Percentiles rank a stretch among this genome's conserved stretches.
Conservation (phyloP, 1,140 invertebrate genomes). For the Tetraneura akinire region DNA sequence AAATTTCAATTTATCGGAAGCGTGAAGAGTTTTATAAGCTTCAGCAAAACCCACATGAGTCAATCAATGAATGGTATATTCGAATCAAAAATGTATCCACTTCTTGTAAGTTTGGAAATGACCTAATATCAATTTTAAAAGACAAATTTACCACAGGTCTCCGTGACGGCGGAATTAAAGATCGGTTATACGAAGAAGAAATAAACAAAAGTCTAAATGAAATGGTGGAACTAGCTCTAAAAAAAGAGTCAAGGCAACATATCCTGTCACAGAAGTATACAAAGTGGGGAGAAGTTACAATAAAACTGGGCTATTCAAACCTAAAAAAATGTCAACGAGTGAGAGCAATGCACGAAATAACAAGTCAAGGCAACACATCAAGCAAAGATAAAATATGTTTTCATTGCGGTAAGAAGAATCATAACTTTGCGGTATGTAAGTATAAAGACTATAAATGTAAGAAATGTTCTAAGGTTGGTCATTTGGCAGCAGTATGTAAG, state of each 20-base stretch:
- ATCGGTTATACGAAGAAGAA: neutral
- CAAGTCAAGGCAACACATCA: neutral
- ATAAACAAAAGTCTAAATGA: neutral
- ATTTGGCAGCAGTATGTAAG: neutral
- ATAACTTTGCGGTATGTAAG: neutral
- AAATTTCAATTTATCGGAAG: neutral
- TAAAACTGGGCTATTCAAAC: neutral
- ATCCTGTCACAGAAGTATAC: neutral
- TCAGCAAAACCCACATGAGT: neutral
- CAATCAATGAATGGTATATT: neutral
- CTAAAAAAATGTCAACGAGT: neutral
- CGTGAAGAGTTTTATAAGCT: neutral
- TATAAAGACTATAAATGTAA: neutral
- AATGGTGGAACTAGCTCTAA: neutral
- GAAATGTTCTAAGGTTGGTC: neutral
- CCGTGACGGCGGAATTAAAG: neutral
- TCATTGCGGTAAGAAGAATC: neutral
- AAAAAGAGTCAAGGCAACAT: neutral
- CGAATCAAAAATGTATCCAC: neutral
- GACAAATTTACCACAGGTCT: neutral
- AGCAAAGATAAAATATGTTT: neutral
- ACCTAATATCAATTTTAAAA: neutral
- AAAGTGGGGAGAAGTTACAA: neutral
- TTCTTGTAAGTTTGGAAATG: neutral
- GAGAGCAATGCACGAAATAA: neutral